These are phyloP conservation scores for Melitaea cinxia DNA, from an alignment of 1,140 invertebrate genomes.

Conservation along the genomic window DNA sequence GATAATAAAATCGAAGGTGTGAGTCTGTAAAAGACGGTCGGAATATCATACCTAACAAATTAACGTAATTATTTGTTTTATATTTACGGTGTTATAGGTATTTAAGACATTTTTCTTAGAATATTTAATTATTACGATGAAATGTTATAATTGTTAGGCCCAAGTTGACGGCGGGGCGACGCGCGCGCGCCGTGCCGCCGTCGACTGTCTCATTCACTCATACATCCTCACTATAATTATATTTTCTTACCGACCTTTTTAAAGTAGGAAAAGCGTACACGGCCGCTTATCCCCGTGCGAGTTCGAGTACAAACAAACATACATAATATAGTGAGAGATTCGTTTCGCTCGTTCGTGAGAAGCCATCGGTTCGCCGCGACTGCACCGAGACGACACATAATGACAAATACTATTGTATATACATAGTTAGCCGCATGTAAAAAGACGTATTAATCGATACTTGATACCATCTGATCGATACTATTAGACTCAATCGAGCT, in stretches of 20 bases:
- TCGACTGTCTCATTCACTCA: constrained; percentile 75
- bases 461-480: constrained; percentile 77
- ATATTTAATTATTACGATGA: constrained; percentile 81
- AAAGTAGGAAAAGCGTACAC: constrained; percentile 79
- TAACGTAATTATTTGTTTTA: constrained; percentile 82
- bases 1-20: constrained; percentile 81
- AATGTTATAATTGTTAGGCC: constrained; percentile 80
- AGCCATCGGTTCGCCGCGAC: constrained; percentile 80
- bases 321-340: constrained; percentile 75
- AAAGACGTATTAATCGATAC: constrained; percentile 74
- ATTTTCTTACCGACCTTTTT: constrained; percentile 81
- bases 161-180: constrained; percentile 66
- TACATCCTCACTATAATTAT: constrained; percentile 81
- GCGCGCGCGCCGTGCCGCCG: constrained; percentile 58
- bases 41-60: constrained; percentile 81
- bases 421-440: constrained; percentile 78
- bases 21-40: constrained; percentile 75
- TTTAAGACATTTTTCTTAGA: constrained; percentile 82
- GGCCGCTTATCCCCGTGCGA: constrained; percentile 79
- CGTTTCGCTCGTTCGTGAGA: constrained; percentile 79
- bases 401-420: constrained; percentile 75
- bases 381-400: constrained; percentile 71
- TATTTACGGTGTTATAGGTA: constrained; percentile 82
- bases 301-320: constrained; percentile 74
- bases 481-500: constrained; percentile 78